Conservation (phyloP, 2,797 vertebrate species). For the Crenichthys baileyi region DNA sequence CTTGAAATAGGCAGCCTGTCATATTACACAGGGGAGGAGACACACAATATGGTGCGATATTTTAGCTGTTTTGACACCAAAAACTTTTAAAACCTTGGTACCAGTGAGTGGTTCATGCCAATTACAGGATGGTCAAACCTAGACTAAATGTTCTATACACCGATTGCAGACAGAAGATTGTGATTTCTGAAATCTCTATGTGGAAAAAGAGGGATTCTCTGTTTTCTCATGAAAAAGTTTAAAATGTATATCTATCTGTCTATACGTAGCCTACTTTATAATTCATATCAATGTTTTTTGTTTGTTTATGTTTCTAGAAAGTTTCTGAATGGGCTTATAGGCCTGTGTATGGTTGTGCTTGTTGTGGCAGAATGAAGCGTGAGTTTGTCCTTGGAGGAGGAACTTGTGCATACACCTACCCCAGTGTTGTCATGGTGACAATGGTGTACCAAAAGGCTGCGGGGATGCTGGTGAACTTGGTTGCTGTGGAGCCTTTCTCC, state of each 20-base stretch:
- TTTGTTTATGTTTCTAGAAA: not conserved
- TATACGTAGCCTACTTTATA: not conserved
- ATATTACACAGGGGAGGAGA: not conserved
- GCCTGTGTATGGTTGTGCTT: too few species aligned
- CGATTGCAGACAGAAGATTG: not conserved
- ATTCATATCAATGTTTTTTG: not conserved
- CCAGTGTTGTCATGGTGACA: slow-evolving; percentile 97
- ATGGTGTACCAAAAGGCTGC: slow-evolving; percentile 98
- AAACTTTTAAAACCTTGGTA: not conserved
- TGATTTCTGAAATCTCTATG: not conserved
- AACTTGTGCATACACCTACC: slow-evolving; percentile 83
- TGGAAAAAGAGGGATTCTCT: not conserved
- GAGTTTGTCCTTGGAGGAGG: not conserved
- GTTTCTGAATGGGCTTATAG: too few species aligned
- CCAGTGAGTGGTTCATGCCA: not conserved
- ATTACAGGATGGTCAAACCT: not conserved
- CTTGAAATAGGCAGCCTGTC: not conserved
- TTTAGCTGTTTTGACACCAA: not conserved
- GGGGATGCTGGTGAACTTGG: slow-evolving; percentile 97
- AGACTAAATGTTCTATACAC: not conserved
- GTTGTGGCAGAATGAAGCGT: too few species aligned
- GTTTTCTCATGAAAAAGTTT: not conserved
- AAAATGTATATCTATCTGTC: not conserved
- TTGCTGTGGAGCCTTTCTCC: slow-evolving; percentile 92
- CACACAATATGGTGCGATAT: not conserved